Conservation (phyloP, 2,113 vertebrate species). For the Bothrops jararaca region DNA sequence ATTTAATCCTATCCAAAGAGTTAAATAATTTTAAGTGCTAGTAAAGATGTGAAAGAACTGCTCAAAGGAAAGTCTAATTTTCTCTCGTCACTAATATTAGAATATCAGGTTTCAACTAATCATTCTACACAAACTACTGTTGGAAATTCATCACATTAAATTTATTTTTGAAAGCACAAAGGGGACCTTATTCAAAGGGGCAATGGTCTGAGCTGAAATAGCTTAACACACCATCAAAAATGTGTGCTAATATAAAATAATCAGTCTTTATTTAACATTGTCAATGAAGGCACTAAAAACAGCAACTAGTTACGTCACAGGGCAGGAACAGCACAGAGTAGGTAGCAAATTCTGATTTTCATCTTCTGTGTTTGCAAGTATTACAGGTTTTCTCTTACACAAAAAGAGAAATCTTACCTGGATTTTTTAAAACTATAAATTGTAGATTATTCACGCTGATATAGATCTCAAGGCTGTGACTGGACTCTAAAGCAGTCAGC, state of each 20-base stretch:
- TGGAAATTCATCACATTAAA: background rate
- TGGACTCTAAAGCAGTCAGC: background rate
- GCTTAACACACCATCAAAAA: background rate
- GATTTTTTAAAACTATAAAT: background rate
- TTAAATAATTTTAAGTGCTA: background rate
- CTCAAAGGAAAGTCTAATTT: background rate
- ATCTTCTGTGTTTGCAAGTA: background rate
- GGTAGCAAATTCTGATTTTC: background rate
- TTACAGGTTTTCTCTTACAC: background rate
- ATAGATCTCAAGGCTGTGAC: background rate
- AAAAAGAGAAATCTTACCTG: background rate
- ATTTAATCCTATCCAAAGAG: background rate
- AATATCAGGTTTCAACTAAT: background rate
- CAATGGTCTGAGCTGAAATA: background rate
- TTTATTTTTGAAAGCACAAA: background rate
- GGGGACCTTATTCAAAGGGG: background rate
- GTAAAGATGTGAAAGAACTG: background rate
- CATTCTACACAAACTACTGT: background rate
- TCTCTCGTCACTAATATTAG: too few relatives aligned
- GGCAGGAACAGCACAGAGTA: background rate
- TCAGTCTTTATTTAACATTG: background rate
- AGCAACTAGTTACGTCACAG: background rate
- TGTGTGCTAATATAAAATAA: background rate
- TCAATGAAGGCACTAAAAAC: background rate
- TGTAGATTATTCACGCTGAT: background rate